These are phyloP conservation scores for Dallia pectoralis DNA, from an alignment of 2,797 vertebrate species.

Conservation along the genomic window DNA sequence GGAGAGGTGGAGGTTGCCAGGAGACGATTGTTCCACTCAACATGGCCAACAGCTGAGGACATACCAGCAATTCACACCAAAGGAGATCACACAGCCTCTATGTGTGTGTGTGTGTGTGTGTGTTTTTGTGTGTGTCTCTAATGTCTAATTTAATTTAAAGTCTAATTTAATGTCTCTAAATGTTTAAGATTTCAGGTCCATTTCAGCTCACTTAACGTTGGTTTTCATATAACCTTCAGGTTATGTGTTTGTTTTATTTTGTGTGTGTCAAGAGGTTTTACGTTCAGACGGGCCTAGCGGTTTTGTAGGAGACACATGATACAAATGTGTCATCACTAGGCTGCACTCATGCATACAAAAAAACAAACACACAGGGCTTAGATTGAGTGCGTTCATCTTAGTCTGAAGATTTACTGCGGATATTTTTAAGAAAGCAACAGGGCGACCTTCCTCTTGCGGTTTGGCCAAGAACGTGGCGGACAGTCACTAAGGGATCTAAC, in stretches of 20 bases:
- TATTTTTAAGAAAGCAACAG: conserved; percentile 7
- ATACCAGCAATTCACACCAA: conserved; percentile 55
- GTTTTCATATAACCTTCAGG: background rate
- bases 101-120: too few species aligned
- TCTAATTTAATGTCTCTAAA: conserved; percentile 35
- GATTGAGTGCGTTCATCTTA: background rate
- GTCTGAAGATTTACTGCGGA: background rate
- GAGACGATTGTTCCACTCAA: conserved; percentile 48
- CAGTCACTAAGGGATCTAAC: conserved; percentile 3
- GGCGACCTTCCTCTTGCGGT: background rate
- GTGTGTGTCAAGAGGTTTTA: background rate
- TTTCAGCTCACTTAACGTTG: background rate
- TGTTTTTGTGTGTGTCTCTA: too few species aligned
- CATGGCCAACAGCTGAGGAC: conserved; percentile 65
- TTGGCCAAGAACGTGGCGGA: conserved; percentile 20
- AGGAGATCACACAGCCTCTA: conserved; percentile 50
- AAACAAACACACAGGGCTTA: background rate
- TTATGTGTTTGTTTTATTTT: background rate
- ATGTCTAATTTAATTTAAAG: too few species aligned
- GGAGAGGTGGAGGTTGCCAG: conserved; percentile 46
- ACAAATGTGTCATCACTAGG: background rate
- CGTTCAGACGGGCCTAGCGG: background rate
- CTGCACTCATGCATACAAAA: too few species aligned
- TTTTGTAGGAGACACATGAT: background rate
- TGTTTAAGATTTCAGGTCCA: conserved; percentile 14